Conservation (phyloP, 2,797 vertebrate genomes). For the Cichlasoma orientale region DNA sequence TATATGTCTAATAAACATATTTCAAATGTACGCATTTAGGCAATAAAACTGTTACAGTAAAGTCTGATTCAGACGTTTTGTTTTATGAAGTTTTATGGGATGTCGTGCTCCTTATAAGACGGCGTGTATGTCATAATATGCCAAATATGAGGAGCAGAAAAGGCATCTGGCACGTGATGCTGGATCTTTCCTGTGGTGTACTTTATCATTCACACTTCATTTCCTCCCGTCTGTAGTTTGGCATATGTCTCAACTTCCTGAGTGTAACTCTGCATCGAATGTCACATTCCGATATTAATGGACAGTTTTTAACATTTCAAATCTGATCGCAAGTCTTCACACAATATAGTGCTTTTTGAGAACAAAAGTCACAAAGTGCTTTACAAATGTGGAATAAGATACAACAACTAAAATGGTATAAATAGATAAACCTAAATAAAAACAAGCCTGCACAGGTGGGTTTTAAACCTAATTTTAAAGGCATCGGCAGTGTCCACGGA, state of each 20-base stretch:
- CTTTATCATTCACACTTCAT: not conserved
- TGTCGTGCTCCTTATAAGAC: not conserved
- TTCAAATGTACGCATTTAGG: slow-evolving; percentile 27
- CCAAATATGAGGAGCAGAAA: not conserved
- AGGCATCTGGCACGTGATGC: not conserved
- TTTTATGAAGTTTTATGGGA: not conserved
- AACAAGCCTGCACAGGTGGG: not conserved
- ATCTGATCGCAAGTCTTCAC: not conserved
- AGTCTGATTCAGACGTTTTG: slow-evolving; percentile 12
- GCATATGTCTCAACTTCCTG: not conserved
- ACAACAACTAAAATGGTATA: not conserved
- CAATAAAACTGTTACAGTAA: slow-evolving; percentile 54
- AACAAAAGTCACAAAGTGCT: not conserved
- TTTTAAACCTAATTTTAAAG: not conserved
- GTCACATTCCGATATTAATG: not conserved
- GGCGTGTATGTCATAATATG: not conserved
- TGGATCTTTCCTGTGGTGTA: not conserved
- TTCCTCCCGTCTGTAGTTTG: not conserved
- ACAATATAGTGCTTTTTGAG: too few relatives aligned
- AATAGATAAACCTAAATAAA: not conserved
- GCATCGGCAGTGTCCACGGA: not conserved
- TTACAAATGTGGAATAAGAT: not conserved
- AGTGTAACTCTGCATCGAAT: not conserved
- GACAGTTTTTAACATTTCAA: accelerated
- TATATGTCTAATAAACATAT: slow-evolving; percentile 2